Conservation (phyloP, 2,888 invertebrate genomes). For the Chrysina gloriosa region DNA sequence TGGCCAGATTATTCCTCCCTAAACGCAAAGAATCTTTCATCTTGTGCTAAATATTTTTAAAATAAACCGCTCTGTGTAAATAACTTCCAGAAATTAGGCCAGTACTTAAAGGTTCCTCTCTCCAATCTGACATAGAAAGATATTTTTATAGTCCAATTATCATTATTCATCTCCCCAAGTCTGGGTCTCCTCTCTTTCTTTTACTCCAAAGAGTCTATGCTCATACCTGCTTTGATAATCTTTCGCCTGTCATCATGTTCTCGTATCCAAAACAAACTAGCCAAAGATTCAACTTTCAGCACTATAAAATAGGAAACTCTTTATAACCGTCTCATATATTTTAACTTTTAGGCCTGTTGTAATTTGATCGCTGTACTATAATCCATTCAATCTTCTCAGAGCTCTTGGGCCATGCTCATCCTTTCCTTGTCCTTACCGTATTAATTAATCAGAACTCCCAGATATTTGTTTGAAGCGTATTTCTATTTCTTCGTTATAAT, state of each 20-base stretch:
- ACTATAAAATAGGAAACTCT: not conserved
- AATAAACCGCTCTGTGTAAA: too few relatives aligned
- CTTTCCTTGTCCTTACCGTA: not conserved
- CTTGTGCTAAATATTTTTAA: too few relatives aligned
- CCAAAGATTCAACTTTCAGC: not conserved
- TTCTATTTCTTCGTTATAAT: not conserved
- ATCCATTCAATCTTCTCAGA: not conserved
- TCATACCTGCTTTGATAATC: not conserved
- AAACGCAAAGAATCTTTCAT: too few relatives aligned
- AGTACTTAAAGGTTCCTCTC: too few relatives aligned
- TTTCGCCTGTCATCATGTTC: not conserved
- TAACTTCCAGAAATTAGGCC: too few relatives aligned
- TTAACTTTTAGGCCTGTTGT: not conserved
- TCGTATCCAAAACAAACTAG: not conserved
- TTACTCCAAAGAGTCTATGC: not conserved
- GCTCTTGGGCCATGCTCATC: not conserved
- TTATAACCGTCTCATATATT: not conserved
- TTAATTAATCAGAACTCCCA: not conserved
- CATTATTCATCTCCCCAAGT: not conserved
- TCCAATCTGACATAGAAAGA: too few relatives aligned
- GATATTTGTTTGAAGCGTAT: not conserved
- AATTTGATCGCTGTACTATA: not conserved
- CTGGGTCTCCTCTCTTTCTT: not conserved
- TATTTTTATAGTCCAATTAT: too few relatives aligned
- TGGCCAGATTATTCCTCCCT: too few relatives aligned